Conservation (phyloP, 2,113 vertebrate genomes). For the Corythaeola cristata region DNA sequence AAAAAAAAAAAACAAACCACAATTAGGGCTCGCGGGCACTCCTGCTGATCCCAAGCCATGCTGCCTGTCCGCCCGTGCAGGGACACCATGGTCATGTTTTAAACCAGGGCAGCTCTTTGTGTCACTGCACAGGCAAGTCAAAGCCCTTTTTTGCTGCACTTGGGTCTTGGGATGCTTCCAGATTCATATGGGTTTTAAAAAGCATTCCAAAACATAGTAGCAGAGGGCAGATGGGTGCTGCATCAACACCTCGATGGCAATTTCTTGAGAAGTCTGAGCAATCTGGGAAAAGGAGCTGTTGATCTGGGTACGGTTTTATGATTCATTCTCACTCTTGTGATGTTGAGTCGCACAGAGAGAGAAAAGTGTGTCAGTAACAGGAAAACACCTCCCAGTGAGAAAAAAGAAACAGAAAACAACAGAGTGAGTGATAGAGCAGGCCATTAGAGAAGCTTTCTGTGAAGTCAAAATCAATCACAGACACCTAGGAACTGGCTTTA, state of each 20-base stretch:
- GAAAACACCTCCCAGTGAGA: not conserved
- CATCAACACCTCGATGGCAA: accelerated
- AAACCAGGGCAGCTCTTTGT: not conserved
- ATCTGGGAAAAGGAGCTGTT: not conserved
- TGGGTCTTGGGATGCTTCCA: not conserved
- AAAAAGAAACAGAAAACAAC: not conserved
- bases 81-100: not conserved
- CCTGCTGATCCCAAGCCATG: not conserved
- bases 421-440: not conserved
- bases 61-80: not conserved
- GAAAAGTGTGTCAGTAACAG: not conserved
- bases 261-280: not conserved
- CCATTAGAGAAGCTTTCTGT: not conserved
- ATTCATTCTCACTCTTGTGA: not conserved
- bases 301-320: not conserved
- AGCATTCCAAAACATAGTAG: not conserved
- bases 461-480: not conserved
- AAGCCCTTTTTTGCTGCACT: not conserved
- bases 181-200: not conserved
- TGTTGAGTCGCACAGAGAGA: not conserved
- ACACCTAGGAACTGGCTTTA: not conserved
- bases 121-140: not conserved
- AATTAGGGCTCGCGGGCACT: not conserved
- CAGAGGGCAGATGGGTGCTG: not conserved
- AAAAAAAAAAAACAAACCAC: not conserved